Conservation (phyloP, 2,888 invertebrate species). For the Axea sp. region DNA sequence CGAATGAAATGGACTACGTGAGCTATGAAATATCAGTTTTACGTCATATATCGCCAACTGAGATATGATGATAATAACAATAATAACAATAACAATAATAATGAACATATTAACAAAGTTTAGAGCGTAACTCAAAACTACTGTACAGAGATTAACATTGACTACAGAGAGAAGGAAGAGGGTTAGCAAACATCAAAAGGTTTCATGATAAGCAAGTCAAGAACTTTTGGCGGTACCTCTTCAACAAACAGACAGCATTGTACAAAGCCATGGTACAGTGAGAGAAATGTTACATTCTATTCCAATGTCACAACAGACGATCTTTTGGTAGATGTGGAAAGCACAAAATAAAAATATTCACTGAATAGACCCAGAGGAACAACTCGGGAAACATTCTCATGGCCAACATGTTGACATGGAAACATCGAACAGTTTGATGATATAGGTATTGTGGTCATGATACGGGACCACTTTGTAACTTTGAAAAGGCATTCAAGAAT, state of each 20-base stretch:
- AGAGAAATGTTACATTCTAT: conserved; percentile 51
- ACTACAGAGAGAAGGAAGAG: conserved; percentile 39
- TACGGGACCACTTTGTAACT: conserved; percentile 36
- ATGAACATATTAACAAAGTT: conserved; percentile 42
- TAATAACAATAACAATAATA: conserved; percentile 36
- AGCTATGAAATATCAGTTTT: conserved; percentile 8
- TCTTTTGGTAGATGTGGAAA: conserved; percentile 37
- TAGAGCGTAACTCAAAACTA: conserved; percentile 34
- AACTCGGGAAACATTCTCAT: conserved; percentile 36
- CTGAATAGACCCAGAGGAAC: conserved; percentile 43
- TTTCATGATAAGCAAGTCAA: conserved; percentile 54
- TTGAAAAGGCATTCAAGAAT: conserved; percentile 1
- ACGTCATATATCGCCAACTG: background rate
- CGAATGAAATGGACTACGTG: background rate
- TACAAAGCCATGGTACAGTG: conserved; percentile 35
- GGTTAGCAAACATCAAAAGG: conserved; percentile 57
- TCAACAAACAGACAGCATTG: conserved; percentile 53
- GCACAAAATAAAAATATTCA: conserved; percentile 55
- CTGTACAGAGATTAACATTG: conserved; percentile 45
- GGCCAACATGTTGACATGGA: conserved; percentile 39
- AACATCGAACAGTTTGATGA: conserved; percentile 17
- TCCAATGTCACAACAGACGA: conserved; percentile 47
- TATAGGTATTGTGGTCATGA: conserved; percentile 28
- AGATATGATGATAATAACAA: conserved; percentile 8
- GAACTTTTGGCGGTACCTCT: conserved; percentile 50